A percentile compares a stretch with the other conserved stretches of the same genome.
These are phyloP conservation scores for Carpatolechia fugitivella DNA, from an alignment of 2,888 invertebrate genomes.

Conservation along the genomic window DNA sequence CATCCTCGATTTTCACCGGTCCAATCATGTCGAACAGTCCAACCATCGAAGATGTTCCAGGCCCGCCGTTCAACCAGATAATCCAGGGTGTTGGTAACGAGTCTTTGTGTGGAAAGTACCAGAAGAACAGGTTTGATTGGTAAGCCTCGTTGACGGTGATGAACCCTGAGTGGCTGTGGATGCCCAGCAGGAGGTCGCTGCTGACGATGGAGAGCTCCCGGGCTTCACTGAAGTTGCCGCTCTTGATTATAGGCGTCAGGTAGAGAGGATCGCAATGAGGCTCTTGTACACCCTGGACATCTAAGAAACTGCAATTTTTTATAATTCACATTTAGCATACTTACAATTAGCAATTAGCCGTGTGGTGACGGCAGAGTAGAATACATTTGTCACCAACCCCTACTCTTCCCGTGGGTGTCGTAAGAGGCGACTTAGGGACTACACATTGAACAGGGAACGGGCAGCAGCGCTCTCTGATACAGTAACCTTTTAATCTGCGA, in stretches of 20 bases:
- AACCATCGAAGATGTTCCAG: constrained; percentile 81
- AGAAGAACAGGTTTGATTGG: constrained; percentile 87
- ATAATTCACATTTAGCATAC: background rate
- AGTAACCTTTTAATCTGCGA: no score
- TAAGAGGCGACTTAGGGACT: no score
- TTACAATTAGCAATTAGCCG: background rate
- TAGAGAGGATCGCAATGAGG: constrained; percentile 11
- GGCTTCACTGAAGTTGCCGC: constrained; percentile 28
- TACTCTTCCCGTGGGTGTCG: no score
- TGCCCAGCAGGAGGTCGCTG: background rate
- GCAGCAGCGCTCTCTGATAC: no score
- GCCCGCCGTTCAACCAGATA: constrained; percentile 92
- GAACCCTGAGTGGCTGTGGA: constrained; percentile 63
- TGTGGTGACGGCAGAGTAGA: no score
- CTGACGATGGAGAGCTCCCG: constrained; percentile 34
- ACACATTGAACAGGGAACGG: no score
- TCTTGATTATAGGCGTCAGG: constrained; percentile 31
- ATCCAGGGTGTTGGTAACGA: constrained; percentile 79
- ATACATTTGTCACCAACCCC: no score
- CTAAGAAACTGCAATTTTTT: background rate
- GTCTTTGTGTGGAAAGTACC: constrained; percentile 83
- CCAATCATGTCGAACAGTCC: constrained; percentile 48
- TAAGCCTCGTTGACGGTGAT: constrained; percentile 83
- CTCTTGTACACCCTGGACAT: background rate
- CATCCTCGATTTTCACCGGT: constrained; percentile 38